These are phyloP conservation scores for Ictidomys tridecemlineatus DNA, from an alignment of 2,113 vertebrate species.

Conservation along the genomic window DNA sequence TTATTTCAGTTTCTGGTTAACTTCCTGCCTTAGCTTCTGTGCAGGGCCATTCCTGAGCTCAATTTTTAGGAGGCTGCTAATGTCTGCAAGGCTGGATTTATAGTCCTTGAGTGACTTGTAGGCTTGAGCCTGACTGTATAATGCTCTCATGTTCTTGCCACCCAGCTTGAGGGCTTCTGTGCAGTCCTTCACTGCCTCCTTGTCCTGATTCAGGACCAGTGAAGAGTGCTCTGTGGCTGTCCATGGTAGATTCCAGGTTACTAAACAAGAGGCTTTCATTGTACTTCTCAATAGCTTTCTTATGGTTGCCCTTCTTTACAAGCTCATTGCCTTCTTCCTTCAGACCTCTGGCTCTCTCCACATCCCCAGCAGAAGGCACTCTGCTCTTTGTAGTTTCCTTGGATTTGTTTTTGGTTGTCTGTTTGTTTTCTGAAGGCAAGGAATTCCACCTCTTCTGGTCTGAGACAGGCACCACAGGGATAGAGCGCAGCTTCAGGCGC, in stretches of 20 bases:
- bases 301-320: slow-evolving; percentile 95
- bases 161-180: slow-evolving; percentile 92
- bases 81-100: slow-evolving; percentile 90
- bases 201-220: slow-evolving; percentile 92
- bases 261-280: slow-evolving; percentile 93
- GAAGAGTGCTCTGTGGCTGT: slow-evolving; percentile 96
- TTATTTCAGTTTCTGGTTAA: slow-evolving; percentile 89
- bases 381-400: slow-evolving; percentile 57
- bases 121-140: slow-evolving; percentile 95
- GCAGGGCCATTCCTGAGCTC: slow-evolving; percentile 94
- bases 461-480: slow-evolving; percentile 92
- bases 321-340: slow-evolving; percentile 96
- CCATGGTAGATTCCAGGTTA: slow-evolving; percentile 91
- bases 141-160: slow-evolving; percentile 92
- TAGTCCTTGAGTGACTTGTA: slow-evolving; percentile 93
- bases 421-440: slow-evolving; percentile 63
- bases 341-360: slow-evolving; percentile 89
- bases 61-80: slow-evolving; percentile 91
- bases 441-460: slow-evolving; percentile 88
- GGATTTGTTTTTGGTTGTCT: slow-evolving; percentile 83
- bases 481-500: slow-evolving; percentile 94
- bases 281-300: slow-evolving; percentile 95
- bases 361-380: slow-evolving; percentile 83
- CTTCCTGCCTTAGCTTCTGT: slow-evolving; percentile 92
- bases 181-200: slow-evolving; percentile 92